Percentiles rank a stretch among this genome's conserved stretches.
Conservation (phyloP, 2,888 invertebrate species). For the Caenorhabditis doughertyi region DNA sequence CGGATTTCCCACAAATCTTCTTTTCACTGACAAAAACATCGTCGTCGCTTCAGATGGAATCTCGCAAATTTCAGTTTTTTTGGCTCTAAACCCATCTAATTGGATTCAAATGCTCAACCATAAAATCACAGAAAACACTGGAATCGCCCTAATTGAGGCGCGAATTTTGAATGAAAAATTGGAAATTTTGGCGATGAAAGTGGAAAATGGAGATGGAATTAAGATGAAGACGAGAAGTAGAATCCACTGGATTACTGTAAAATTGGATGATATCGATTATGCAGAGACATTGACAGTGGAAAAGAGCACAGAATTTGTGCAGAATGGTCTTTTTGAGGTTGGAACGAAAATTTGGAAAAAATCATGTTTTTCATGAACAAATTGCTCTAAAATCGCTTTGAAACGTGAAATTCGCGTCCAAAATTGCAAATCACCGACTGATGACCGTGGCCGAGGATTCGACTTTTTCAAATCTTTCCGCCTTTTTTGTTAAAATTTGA, state of each 20-base stretch:
- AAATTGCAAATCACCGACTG: too few species aligned
- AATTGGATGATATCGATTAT: slow-evolving; percentile 41
- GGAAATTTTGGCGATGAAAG: slow-evolving; percentile 22
- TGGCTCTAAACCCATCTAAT: neutral
- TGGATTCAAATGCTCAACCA: slow-evolving; percentile 36
- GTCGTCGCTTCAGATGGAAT: slow-evolving; percentile 44
- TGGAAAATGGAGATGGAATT: slow-evolving; percentile 21
- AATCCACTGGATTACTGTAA: slow-evolving; percentile 31
- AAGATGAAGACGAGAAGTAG: slow-evolving; percentile 12
- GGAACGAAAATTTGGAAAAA: too few species aligned
- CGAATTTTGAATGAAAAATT: slow-evolving; percentile 24
- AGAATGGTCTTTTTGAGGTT: slow-evolving; percentile 50
- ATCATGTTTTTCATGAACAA: too few species aligned
- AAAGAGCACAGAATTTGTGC: slow-evolving; percentile 5
- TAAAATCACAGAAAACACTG: neutral
- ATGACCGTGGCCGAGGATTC: too few species aligned
- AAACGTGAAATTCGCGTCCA: too few species aligned
- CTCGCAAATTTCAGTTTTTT: slow-evolving; percentile 30
- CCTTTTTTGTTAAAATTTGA: too few species aligned
- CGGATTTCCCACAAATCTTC: slow-evolving; percentile 29
- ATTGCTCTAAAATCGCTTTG: neutral
- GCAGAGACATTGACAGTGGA: slow-evolving; percentile 30
- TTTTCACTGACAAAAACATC: slow-evolving; percentile 32
- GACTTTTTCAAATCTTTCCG: too few species aligned
- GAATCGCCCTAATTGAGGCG: slow-evolving; percentile 45